These are phyloP conservation scores for Trinorchestia longiramus DNA, from an alignment of 1,140 invertebrate species.

Conservation along the genomic window DNA sequence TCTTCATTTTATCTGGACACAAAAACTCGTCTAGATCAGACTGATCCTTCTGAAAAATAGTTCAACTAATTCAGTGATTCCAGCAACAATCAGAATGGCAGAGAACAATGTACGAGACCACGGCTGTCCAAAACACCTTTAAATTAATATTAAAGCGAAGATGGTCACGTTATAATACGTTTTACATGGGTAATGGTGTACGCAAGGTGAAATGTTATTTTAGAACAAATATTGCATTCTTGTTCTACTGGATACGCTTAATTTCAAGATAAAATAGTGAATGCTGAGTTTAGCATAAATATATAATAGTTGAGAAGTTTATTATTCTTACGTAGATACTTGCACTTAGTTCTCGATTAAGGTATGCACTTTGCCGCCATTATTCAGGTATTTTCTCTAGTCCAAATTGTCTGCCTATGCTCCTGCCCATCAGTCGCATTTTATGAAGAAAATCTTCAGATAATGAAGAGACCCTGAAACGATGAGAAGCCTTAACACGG, in stretches of 20 bases:
- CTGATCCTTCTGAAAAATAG: background rate
- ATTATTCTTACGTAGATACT: too few relatives aligned
- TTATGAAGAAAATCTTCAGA: background rate
- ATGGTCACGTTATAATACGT: background rate
- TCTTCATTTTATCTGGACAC: background rate
- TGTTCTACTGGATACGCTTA: too few relatives aligned
- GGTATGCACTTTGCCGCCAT: too few relatives aligned
- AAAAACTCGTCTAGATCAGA: background rate
- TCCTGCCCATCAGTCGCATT: too few relatives aligned
- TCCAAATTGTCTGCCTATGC: too few relatives aligned
- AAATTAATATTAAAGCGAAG: background rate
- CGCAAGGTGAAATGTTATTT: too few relatives aligned
- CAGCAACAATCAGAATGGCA: background rate
- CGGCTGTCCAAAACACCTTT: background rate
- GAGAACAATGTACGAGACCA: background rate
- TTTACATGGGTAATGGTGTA: background rate
- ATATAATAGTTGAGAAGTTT: too few relatives aligned
- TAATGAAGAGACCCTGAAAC: background rate
- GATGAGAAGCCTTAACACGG: background rate
- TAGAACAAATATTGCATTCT: too few relatives aligned
- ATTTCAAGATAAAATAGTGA: too few relatives aligned
- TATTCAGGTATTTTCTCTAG: too few relatives aligned
- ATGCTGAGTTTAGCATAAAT: too few relatives aligned
- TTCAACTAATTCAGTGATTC: background rate
- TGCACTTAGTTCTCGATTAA: too few relatives aligned